Evolutionary conservation across 2,113 vertebrate genomes (phyloP), one percentile per base, ranked within the genome.

Genomic region (Alligator mississippiensis): DNA sequence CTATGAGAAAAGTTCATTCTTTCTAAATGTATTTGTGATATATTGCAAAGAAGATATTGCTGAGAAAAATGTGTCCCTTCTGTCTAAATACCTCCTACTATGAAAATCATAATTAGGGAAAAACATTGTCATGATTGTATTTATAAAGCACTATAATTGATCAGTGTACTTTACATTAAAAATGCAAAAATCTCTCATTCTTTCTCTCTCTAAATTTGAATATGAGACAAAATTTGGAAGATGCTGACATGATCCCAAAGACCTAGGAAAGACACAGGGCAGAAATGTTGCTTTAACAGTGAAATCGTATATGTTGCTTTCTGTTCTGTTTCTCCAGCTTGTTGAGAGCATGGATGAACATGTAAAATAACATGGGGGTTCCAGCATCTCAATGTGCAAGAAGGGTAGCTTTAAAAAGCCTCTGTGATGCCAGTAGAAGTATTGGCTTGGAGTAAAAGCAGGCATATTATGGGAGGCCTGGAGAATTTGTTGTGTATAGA

Each of bases 71-170:
- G 47, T 90, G 96, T 93, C 92, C 76, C 74, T 82, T 68, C 34
- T 82, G 9, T 70, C 77, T 72, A 10, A 93, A 66, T 2, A 5
- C 64, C 91, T 94, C 82, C 80, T 82, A 1, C 90, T 93, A 80
- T 85, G 30, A 1, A 81, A 61, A 93, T 92, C 90, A 1, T 96
- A 83, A 92, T 87, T 82, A 87, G 91, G 93, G 92, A 87, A 88
- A 93, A 95, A 94, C 87, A 30, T 74, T 85, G n/a, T 11, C 83
- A 61, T 4, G 64, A 22, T 61, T 90, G 75, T 66, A 66, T 90
- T 90, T 81, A 28, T 77, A 59, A 90, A 89, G 90, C 82, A 85
- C 87, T 89, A 19, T 4, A 80, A 80, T 57, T 87, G 79, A 80
- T 63, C 64, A 81, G 82, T 79, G 79, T 83, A 85, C 8, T 83